Base-by-base conservation (phyloP, 2,797 vertebrate species). In the Acanthurus leucopareius region DNA sequence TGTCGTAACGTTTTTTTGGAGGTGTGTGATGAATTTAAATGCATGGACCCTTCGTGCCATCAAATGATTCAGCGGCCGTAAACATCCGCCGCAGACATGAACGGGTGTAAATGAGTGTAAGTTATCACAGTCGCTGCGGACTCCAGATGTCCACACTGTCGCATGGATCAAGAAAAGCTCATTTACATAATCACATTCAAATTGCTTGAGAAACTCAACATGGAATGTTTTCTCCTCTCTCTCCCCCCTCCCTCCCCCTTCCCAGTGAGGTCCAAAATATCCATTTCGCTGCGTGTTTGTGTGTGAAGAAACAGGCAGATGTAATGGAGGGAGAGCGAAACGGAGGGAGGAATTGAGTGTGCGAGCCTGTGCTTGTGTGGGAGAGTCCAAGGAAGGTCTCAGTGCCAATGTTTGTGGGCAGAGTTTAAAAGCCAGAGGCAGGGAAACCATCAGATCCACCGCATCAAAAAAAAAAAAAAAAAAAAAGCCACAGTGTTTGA, bases 101-200 rank as follows among this genome's bases (percentile, higher is more conserved):
- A 60, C 14, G 15, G 51, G 61, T 70, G 83, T 32, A 67, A 73
- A 19, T 25, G 44, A 78, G 63, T 52, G 67, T 44, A 84, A 81
- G 72, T 86, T 75, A 86, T 90, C 80, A 79, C 79, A 87, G 89
- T 38, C 68, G 35, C 64, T 17, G 53, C 62, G 83, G 89, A 89
- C 84, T 89, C 80, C 86, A 90, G 88, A 90, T 92, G 89, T 90
- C 84, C 84, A 69, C 65, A 45, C 69, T 78, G 82, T 69, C 61
- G 72, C 80, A 67, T 42, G 75, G 90, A 90, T 90, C 84, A 85
- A 79, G 75, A 71, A 40, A 62, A 71, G 47, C 63, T 65, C 73
- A 91, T 92, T 93, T 91, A 58, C 89, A 93, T 92, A 92, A 92
- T 92, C 77, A 87, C 77, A 89, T 86, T 88, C 70, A 91, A 89